Conservation (phyloP, 1,140 invertebrate genomes). For the Cheumatopsyche charites region DNA sequence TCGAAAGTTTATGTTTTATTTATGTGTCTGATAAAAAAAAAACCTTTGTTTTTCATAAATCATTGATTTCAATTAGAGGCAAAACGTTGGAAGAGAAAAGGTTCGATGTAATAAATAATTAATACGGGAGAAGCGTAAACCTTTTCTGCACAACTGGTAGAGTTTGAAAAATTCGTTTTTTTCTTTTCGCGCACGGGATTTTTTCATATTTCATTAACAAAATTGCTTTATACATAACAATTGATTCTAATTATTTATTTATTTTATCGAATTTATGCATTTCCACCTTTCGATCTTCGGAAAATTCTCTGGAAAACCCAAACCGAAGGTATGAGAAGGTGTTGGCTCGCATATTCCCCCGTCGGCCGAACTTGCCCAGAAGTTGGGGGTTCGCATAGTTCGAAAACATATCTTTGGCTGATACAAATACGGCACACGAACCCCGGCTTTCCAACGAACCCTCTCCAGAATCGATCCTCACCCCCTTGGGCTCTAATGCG, state of each 20-base stretch:
- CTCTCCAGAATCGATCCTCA: slow-evolving; percentile 10
- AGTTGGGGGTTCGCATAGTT: slow-evolving; percentile 47
- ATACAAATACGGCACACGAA: slow-evolving; percentile 46
- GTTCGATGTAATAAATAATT: background rate
- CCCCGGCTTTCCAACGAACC: slow-evolving; percentile 28
- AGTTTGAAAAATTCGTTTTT: slow-evolving; percentile 2
- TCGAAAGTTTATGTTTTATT: too few species aligned
- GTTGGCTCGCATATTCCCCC: slow-evolving; percentile 33
- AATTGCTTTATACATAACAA: too few species aligned
- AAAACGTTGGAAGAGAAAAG: too few species aligned
- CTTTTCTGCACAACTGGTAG: background rate
- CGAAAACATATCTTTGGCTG: slow-evolving; percentile 48
- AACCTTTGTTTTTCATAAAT: too few species aligned
- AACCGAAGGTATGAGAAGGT: slow-evolving; percentile 13
- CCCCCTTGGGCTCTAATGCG: slow-evolving; percentile 25
- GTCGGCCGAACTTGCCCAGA: slow-evolving; percentile 40
- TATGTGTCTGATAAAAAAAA: too few species aligned
- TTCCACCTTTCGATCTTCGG: too few species aligned
- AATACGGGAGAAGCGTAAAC: background rate
- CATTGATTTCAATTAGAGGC: too few species aligned
- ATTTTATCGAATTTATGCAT: too few species aligned
- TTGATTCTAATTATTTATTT: too few species aligned
- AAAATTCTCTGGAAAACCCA: background rate
- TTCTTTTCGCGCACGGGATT: too few species aligned
- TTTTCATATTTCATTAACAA: too few species aligned